phyloP scores from a whole-genome alignment of 2,113 vertebrate species.

The Baryphthengus martii region DNA sequence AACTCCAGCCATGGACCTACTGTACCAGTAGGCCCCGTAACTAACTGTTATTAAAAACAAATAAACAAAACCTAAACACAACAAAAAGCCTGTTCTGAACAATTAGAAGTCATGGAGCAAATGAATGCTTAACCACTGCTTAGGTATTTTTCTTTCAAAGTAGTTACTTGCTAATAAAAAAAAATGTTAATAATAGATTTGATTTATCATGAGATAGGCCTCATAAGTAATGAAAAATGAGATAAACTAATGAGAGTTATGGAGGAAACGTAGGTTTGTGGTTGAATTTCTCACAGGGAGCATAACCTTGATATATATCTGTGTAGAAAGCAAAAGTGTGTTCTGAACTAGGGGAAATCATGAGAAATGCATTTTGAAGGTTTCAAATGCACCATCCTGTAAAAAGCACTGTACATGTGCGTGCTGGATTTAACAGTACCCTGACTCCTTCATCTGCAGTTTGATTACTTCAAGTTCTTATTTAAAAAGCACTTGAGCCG shows the following conservation, averaged over 20 bases:
- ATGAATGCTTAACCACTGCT: background rate
- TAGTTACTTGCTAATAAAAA: background rate
- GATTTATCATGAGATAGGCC: background rate
- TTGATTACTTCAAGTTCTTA: background rate
- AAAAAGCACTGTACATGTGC: background rate
- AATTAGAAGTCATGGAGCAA: background rate
- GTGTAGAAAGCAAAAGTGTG: background rate
- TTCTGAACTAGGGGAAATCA: background rate
- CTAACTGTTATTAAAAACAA: background rate
- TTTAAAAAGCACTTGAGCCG: slow-evolving; percentile 2
- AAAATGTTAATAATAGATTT: background rate
- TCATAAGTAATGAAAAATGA: background rate
- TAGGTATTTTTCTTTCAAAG: background rate
- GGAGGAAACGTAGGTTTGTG: background rate
- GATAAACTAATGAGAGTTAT: background rate
- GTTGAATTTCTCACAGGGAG: background rate
- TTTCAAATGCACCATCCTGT: background rate
- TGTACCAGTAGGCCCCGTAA: background rate
- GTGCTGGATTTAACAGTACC: background rate
- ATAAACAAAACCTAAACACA: background rate
- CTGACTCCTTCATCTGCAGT: background rate
- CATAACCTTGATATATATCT: accelerated
- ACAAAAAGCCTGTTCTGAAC: background rate
- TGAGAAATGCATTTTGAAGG: background rate
- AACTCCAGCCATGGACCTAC: background rate